Conservation (phyloP, 2,113 vertebrate species). For the Menura novaehollandiae region DNA sequence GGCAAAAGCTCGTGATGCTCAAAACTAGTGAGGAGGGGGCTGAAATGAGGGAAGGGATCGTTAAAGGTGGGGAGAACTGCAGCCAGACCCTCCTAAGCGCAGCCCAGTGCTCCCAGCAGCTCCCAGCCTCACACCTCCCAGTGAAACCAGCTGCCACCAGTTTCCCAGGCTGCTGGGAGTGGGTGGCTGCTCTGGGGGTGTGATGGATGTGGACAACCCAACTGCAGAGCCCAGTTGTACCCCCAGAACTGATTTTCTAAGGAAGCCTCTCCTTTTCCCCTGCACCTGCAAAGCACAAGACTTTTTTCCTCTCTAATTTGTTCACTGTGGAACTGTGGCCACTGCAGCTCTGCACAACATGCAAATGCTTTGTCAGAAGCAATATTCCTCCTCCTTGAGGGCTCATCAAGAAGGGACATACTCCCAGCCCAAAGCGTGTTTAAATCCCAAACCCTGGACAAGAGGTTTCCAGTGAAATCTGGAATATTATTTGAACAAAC, state of each 20-base stretch:
- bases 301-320: background rate
- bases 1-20: background rate
- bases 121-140: background rate
- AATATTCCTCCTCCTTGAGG: background rate
- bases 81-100: background rate
- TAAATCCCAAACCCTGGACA: background rate
- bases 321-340: background rate
- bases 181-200: background rate
- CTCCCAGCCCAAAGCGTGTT: background rate
- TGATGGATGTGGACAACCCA: background rate
- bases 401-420: background rate
- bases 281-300: background rate
- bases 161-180: background rate
- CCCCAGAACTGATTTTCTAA: background rate
- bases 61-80: background rate
- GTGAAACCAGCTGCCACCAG: background rate
- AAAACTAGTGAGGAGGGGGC: background rate
- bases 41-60: background rate
- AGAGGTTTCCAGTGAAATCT: background rate
- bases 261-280: background rate
- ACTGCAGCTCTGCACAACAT: background rate
- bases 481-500: background rate
- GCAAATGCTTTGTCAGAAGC: conserved; percentile 43
- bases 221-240: background rate
- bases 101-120: background rate